Percentiles rank a stretch among this genome's conserved stretches.
phyloP scores from a whole-genome alignment of 2,797 vertebrate genomes.

The Myioborus miniatus region DNA sequence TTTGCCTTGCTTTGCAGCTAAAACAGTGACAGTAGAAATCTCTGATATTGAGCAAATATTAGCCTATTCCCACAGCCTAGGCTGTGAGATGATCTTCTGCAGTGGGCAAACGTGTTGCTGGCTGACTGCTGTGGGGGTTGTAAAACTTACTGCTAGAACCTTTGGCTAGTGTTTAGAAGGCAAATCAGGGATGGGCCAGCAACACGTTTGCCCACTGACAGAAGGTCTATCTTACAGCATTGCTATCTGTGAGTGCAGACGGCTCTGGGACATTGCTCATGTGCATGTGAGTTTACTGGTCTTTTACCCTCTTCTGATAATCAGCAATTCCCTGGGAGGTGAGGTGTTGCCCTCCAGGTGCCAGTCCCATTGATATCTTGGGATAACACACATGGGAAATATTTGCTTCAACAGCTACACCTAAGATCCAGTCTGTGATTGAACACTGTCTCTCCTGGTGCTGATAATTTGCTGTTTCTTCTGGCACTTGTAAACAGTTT shows the following conservation, averaged over 20 bases:
- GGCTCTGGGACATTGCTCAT: not conserved
- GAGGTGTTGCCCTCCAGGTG: not conserved
- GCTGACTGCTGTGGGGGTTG: not conserved
- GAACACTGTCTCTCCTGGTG: not conserved
- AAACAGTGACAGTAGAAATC: not conserved
- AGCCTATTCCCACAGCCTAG: not conserved
- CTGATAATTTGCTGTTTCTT: not conserved
- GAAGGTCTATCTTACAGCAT: not conserved
- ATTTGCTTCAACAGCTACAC: not conserved
- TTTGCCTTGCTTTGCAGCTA: not conserved
- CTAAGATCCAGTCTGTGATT: not conserved
- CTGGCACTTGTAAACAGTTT: not conserved
- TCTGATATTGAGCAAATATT: fast-evolving
- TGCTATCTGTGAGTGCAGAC: not conserved
- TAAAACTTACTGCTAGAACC: not conserved
- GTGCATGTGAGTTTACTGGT: fast-evolving
- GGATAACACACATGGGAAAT: not conserved
- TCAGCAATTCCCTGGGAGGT: not conserved
- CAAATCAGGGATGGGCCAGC: not conserved
- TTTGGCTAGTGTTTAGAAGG: not conserved
- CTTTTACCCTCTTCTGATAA: not conserved
- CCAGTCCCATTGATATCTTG: not conserved
- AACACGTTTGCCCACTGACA: not conserved
- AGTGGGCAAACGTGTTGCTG: not conserved
- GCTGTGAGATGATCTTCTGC: too few relatives aligned